Conservation (phyloP, 2,797 vertebrate genomes). For the Mico argentatus region DNA sequence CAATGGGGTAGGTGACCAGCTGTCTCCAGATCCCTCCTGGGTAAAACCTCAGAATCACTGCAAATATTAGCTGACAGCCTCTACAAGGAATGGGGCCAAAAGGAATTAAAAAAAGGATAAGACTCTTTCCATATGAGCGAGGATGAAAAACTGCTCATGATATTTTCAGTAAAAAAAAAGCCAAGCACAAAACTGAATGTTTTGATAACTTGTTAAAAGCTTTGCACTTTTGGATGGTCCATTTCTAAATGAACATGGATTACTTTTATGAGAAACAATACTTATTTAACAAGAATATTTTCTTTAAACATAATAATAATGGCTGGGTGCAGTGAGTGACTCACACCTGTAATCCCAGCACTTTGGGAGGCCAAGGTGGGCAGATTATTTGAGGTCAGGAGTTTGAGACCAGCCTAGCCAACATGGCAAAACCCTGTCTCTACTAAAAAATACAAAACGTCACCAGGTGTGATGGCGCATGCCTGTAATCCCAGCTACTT, state of each 20-base stretch:
- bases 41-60: neutral
- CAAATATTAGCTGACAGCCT: neutral
- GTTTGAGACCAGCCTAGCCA: neutral
- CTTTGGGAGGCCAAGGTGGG: neutral
- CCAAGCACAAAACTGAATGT: neutral
- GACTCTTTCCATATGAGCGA: neutral
- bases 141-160: neutral
- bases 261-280: neutral
- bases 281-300: neutral
- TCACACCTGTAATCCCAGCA: neutral
- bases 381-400: neutral
- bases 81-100: neutral
- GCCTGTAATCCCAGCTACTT: neutral
- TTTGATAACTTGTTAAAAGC: neutral
- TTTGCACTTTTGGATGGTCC: neutral
- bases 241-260: neutral
- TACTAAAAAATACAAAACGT: neutral
- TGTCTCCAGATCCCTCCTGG: neutral
- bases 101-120: neutral
- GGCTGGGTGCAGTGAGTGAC: neutral
- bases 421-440: neutral
- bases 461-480: accelerated
- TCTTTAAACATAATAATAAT: neutral
- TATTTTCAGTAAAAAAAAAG: slow-evolving; percentile 17
- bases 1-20: neutral